A percentile compares a stretch with the other conserved stretches of the same genome.
These are phyloP conservation scores for Aricia artaxerxes DNA, from an alignment of 2,888 invertebrate species.

Conservation along the genomic window DNA sequence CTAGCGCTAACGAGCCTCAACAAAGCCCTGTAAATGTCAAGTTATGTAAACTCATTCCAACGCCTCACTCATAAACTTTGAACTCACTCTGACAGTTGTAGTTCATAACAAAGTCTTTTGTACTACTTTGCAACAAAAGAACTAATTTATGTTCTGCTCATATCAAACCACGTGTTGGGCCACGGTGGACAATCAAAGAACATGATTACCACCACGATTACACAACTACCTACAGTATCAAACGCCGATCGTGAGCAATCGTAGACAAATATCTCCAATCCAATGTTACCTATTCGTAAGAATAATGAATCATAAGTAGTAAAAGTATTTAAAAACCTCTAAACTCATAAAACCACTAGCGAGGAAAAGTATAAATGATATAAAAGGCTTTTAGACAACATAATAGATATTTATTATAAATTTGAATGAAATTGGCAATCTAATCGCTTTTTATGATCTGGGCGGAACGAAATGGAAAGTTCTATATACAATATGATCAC, in stretches of 20 bases:
- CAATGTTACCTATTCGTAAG: too few relatives aligned
- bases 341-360: slow-evolving; percentile 2
- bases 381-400: background rate
- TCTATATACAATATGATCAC: slow-evolving; percentile 15
- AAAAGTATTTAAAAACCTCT: background rate
- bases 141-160: background rate
- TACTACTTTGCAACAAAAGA: background rate
- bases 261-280: too few relatives aligned
- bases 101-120: slow-evolving; percentile 27
- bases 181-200: background rate
- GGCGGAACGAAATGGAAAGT: slow-evolving; percentile 30
- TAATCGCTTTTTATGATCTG: slow-evolving; percentile 18
- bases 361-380: background rate
- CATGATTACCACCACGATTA: too few relatives aligned
- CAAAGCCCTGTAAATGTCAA: slow-evolving; percentile 67
- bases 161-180: background rate
- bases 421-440: slow-evolving; percentile 28
- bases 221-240: too few relatives aligned
- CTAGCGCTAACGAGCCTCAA: slow-evolving; percentile 41
- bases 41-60: slow-evolving; percentile 62
- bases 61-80: slow-evolving; percentile 48
- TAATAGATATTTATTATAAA: slow-evolving; percentile 3
- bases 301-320: background rate
- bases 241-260: too few relatives aligned
- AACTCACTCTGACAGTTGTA: slow-evolving; percentile 25